Conservation (phyloP, 2,888 invertebrate species). For the Eupithecia centaureata region DNA sequence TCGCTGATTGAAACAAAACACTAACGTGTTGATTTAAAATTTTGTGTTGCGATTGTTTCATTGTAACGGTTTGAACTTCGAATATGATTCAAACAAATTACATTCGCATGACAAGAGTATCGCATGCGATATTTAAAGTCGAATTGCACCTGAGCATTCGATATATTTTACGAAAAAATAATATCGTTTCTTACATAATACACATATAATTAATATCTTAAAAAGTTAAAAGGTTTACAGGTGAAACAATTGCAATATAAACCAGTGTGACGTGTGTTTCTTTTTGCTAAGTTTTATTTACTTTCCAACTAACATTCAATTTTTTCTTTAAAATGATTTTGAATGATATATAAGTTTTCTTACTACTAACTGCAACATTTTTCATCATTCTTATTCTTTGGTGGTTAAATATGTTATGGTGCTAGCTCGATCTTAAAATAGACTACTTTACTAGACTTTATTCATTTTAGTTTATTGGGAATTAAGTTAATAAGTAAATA, state of each 20-base stretch:
- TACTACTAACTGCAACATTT: slow-evolving; percentile 71
- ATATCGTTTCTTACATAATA: too few relatives aligned
- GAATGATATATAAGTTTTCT: slow-evolving; percentile 52
- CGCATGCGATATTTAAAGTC: slow-evolving; percentile 3
- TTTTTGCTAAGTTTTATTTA: slow-evolving; percentile 50
- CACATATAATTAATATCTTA: too few relatives aligned
- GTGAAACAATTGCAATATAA: slow-evolving; percentile 34
- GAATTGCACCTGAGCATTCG: not conserved
- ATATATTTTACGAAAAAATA: not conserved
- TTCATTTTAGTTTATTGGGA: slow-evolving; percentile 52
- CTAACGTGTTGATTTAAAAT: slow-evolving; percentile 53
- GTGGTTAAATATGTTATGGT: slow-evolving; percentile 76
- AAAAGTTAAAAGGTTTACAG: too few relatives aligned
- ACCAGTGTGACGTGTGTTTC: slow-evolving; percentile 46
- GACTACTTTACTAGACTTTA: slow-evolving; percentile 42
- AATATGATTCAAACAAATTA: not conserved
- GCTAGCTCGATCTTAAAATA: slow-evolving; percentile 60
- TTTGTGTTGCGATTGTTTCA: slow-evolving; percentile 53
- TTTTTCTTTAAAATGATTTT: slow-evolving; percentile 63
- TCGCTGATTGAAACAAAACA: slow-evolving; percentile 56
- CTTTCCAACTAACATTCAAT: slow-evolving; percentile 63
- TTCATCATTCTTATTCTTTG: slow-evolving; percentile 58
- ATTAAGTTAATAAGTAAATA: slow-evolving; percentile 42
- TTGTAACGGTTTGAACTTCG: not conserved
- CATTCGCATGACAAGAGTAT: not conserved